phyloP scores from a whole-genome alignment of 2,888 invertebrate genomes.

The Drosophila putrida region DNA sequence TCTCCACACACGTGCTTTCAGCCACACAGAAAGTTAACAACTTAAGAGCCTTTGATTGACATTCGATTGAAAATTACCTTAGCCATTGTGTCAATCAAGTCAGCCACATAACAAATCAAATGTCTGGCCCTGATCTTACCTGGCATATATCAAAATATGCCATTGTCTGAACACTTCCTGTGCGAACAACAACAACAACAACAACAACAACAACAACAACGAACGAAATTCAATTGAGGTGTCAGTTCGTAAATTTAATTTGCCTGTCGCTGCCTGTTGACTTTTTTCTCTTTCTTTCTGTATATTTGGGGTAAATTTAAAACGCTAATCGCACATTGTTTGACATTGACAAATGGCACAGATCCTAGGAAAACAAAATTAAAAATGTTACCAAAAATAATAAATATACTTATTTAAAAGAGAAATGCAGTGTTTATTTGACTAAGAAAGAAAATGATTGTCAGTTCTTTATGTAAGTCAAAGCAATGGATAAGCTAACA shows the following conservation, averaged over 20 bases:
- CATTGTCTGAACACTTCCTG: constrained; percentile 46
- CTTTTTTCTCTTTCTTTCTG: constrained; percentile 12
- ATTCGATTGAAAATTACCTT: constrained; percentile 80
- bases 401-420: constrained; percentile 1
- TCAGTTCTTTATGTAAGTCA: no score
- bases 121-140: constrained; percentile 52
- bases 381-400: constrained; percentile 27
- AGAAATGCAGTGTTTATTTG: background rate
- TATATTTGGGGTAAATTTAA: background rate
- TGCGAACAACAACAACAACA: constrained; percentile 11
- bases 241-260: constrained; percentile 74
- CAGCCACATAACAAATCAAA: constrained; percentile 70
- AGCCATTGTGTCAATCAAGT: constrained; percentile 78
- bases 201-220: constrained; percentile 6
- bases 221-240: constrained; percentile 72
- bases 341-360: constrained; percentile 65
- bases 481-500: no score
- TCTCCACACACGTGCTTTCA: constrained; percentile 1
- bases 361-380: constrained; percentile 44
- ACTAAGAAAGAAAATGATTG: background rate
- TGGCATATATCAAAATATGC: constrained; percentile 64
- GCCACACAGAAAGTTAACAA: constrained; percentile 52
- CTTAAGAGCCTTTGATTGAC: constrained; percentile 76
- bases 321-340: background rate
- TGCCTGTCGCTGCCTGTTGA: constrained; percentile 48